Evolutionary conservation across 2,797 vertebrate genomes (phyloP), one percentile per base, ranked within the genome.

Genomic region (Lates japonicus): DNA sequence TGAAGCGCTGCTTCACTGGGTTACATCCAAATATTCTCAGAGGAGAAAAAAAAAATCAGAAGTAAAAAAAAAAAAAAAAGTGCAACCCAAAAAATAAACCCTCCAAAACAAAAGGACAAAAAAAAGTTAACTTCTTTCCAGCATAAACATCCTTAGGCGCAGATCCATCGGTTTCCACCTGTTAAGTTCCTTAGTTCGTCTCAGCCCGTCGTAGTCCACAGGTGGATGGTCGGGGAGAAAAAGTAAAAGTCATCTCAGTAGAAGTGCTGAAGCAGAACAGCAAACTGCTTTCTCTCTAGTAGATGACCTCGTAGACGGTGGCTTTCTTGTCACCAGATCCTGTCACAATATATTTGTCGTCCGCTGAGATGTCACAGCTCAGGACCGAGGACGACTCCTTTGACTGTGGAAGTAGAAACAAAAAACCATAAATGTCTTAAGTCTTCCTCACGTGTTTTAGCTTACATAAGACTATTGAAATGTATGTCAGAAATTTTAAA

Each of bases 301-400:
- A 96, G 93, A 96, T 96, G 83, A 96, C 96, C 90, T 96, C 96
- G 33, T 96, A 96, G 77, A 96, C 96, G 0, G 96, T 96, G 69
- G 96, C 96, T 88, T 96, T 96, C 93, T 96, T 96, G 92, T 96
- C 96, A 1, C 96, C 96, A 0, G 96, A 96, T 74, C 96, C 96
- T 0, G 96, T 96, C 88, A 96, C 96, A 0, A 96, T 96, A 92
- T 96, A 96, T 90, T 96, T 96, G 90, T 96, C 96, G 16, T 96
- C 96, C 25, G 96, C 95, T 0, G 96, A 96, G 88, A 96, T 96
- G 93, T 96, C 96, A 31, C 96, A 96, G 93, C 96, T 96, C 91
- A 96, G 90, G 82, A 96, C 96, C 1, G 96, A 96, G 5, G 96
- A 96, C 8, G 96, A 96, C 83, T 96, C 96, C 90, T 96, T 96